Evolutionary conservation across 2,888 invertebrate genomes (phyloP).

Genomic region (Allophyes oxyacanthae): DNA sequence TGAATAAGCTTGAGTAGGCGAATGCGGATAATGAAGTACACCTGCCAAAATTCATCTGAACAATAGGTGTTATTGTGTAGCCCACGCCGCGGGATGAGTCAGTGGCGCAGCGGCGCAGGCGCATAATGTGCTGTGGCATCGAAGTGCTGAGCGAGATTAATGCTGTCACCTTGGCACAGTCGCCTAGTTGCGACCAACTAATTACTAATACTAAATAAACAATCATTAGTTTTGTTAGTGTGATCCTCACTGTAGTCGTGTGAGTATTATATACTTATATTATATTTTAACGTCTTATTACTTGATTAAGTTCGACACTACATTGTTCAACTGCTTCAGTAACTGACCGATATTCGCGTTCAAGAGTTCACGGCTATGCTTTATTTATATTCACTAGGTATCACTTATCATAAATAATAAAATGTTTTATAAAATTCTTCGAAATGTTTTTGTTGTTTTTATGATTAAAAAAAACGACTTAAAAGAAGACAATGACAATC

Average conservation of each 20-base stretch:
- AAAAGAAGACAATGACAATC: no score
- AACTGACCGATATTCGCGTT: conserved; percentile 23
- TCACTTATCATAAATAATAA: no score
- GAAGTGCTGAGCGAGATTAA: conserved; percentile 29
- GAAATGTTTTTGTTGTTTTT: background rate
- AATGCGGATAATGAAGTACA: conserved; percentile 43
- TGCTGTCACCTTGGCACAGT: conserved; percentile 59
- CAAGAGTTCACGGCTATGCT: conserved; percentile 47
- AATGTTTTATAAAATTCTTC: background rate
- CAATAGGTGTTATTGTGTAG: conserved; percentile 51
- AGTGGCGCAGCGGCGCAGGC: conserved; percentile 27
- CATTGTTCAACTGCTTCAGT: conserved; percentile 19
- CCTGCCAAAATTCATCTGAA: conserved; percentile 46
- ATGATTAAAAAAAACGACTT: no score
- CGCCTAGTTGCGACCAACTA: conserved; percentile 37
- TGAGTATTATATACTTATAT: no score
- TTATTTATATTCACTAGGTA: conserved; percentile 27
- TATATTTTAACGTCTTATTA: conserved; percentile 40
- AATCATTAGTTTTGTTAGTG: conserved; percentile 32
- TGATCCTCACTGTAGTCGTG: conserved; percentile 21
- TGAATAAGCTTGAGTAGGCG: conserved; percentile 33
- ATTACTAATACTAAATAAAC: conserved; percentile 52
- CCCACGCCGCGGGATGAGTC: conserved; percentile 57
- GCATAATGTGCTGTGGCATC: conserved; percentile 21
- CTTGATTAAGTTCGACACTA: conserved; percentile 27